Percentiles rank a stretch among this genome's conserved stretches.
Evolutionary conservation across 30 jellyfish, hydroid and myxozoan species (phyloP).

Genomic region (Pseudorhiza aurosa): DNA sequence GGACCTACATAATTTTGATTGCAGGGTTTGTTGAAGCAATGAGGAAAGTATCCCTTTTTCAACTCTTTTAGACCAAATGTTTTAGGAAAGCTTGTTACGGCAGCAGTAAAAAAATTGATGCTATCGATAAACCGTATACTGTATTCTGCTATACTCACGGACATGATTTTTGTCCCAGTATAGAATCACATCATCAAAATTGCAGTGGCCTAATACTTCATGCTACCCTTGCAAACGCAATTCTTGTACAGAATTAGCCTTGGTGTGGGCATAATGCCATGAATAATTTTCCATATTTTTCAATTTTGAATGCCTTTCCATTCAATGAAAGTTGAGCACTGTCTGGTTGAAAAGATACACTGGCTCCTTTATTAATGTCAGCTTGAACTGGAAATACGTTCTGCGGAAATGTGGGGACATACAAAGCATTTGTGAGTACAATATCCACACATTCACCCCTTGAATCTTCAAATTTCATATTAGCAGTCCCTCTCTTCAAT

Average conservation of each 20-base stretch:
- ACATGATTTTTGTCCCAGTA: too few species aligned
- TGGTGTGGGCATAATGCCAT: neutral
- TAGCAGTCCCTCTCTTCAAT: too few species aligned
- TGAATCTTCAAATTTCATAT: too few species aligned
- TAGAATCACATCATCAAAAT: constrained; percentile 28
- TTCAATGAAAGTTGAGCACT: constrained; percentile 7
- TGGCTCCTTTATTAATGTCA: constrained; percentile 50
- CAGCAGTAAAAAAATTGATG: too few species aligned
- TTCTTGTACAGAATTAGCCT: constrained; percentile 19
- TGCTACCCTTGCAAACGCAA: constrained; percentile 53
- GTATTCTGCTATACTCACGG: too few species aligned
- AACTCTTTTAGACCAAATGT: too few species aligned
- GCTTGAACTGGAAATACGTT: constrained; percentile 65
- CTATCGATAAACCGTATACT: too few species aligned
- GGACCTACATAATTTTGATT: too few species aligned
- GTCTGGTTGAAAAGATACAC: constrained; percentile 6
- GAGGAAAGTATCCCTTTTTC: too few species aligned
- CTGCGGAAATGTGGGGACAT: constrained; percentile 39
- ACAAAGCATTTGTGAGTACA: constrained; percentile 60
- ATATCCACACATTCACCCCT: too few species aligned
- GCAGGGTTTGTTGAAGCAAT: too few species aligned
- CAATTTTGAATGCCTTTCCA: constrained; percentile 47
- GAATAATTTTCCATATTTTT: constrained; percentile 38
- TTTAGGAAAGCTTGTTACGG: too few species aligned
- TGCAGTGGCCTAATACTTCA: constrained; percentile 65